Base-by-base conservation (phyloP, 2,113 vertebrate genomes). In the Scopus umbretta region DNA sequence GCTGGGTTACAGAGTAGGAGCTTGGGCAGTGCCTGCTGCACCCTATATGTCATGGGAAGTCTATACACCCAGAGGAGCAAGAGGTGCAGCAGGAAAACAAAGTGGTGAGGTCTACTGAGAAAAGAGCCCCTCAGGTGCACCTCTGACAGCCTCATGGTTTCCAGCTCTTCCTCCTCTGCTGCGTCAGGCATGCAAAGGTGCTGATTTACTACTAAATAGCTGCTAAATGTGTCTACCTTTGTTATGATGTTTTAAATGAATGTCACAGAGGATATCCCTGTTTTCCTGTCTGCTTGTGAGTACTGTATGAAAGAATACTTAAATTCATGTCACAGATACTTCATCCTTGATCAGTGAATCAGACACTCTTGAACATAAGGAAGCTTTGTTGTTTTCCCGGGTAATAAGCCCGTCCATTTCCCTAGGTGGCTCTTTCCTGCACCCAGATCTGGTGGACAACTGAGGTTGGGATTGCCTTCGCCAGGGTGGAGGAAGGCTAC, bases 391-490 rank as follows among this genome's bases (percentile, higher is more conserved):
- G 80, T 90, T 29, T 75, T 66, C 65, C 79, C 62, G 29, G 29
- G 42, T 53, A 36, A 18, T 92, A 61, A 95, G 10, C 13, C 53
- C 18, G 4, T 53, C 27, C 10, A 5, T 52, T 63, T 88, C 56
- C 80, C 49, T 49, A 99, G 99, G 99, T 99, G 84, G 99, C 99
- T 21, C 96, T 99, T 58, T 98, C 98, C 83, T 99, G 99, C 95
- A 99, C 98, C 62, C 99, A 99, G 98, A 99, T 99, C 96, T 99
- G 99, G 99, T 99, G 99, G 99, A 99, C 99, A 2, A 98, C 98
- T 0, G 99, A 99, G 36, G 98, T 99, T 27, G 98, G 98, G 74
- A 99, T 99, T 94, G 98, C 99, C 2, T 99, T 99, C 23, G 90
- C 98, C 75, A 98, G 98, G n/a, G 94, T 99, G 70, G 99, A 99